Evolutionary conservation across 2,888 invertebrate species (phyloP), one percentile per base, ranked within the genome.

Genomic region (Bombylius discolor): DNA sequence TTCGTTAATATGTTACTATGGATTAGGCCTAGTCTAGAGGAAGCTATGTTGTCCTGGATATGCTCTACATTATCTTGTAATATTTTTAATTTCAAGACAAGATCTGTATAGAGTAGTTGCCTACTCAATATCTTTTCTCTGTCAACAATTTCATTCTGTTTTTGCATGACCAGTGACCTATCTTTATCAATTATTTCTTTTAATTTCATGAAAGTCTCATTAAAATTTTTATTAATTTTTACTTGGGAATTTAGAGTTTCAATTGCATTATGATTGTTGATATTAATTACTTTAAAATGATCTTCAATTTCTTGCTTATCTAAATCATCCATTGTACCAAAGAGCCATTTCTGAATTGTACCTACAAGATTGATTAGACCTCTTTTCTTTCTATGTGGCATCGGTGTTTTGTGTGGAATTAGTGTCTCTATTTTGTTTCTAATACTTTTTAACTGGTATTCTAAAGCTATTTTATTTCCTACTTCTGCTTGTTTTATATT

Each of bases 171-270:
- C 42, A 54, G 14, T 13, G 14, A 4, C 33, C 46, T 49, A 12
- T 52, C 45, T 9, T 53, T 56, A 36, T 49, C 49, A 5, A 56
- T 52, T 52, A 49, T 31, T 34, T 52, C 36, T 33, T 47, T 52
- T 34, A 52, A 5, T 36, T 45, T 45, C n/a, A 14, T 11, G n/a
- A 48, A 48, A 13, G 47, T 39, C 13, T 53, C 48, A 13, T 53
- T 47, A 48, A 53, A 53, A 9, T 48, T 51, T 32, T 33, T n/a
- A 12, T 51, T 51, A 1, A 51, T 51, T 51, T n/a, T 45, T 12
- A 54, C 34, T 52, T 57, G 54, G 14, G 45, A 45, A 31, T 54
- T 57, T 31, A 54, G 42, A 14, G 54, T 54, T 34, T 47, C 33
- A 11, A 46, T 52, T 9, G 51, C 36, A 32, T 52, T 53, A 33